These are phyloP conservation scores for Galemys pyrenaicus DNA, from an alignment of 2,113 vertebrate genomes.

Conservation along the genomic window DNA sequence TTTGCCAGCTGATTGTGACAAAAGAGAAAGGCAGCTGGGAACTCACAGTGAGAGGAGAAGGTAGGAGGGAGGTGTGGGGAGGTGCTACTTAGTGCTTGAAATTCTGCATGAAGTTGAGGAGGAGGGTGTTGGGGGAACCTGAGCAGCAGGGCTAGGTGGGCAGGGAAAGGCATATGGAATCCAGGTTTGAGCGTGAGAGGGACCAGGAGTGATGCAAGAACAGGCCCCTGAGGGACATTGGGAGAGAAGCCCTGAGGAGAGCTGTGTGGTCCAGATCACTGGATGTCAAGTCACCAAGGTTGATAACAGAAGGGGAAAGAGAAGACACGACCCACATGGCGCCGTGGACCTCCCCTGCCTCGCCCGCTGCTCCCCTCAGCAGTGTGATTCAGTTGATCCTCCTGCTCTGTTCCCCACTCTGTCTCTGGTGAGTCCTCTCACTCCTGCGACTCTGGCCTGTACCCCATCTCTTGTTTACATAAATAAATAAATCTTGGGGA, in stretches of 20 bases:
- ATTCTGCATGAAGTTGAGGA: not conserved
- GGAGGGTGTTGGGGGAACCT: accelerated
- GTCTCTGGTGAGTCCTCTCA: too few species aligned
- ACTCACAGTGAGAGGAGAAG: not conserved
- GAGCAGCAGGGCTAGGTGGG: not conserved
- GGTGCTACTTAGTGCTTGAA: not conserved
- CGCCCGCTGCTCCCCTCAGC: too few species aligned
- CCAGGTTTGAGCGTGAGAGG: not conserved
- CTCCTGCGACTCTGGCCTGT: too few species aligned
- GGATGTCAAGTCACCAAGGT: not conserved
- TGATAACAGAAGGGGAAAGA: not conserved
- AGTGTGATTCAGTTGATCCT: too few species aligned
- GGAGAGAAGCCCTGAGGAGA: not conserved
- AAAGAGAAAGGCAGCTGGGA: not conserved
- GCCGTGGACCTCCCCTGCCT: too few species aligned
- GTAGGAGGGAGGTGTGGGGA: not conserved
- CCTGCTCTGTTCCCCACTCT: too few species aligned
- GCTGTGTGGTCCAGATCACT: not conserved
- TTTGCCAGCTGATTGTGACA: not conserved
- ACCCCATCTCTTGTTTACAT: too few species aligned
- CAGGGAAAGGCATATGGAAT: not conserved
- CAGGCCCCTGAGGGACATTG: not conserved
- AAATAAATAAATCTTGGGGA: too few species aligned
- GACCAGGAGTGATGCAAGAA: not conserved
- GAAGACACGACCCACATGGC: too few species aligned